A percentile compares a stretch with the other conserved stretches of the same genome.
Conservation (phyloP, 2,113 vertebrate genomes). For the Malurus melanocephalus region DNA sequence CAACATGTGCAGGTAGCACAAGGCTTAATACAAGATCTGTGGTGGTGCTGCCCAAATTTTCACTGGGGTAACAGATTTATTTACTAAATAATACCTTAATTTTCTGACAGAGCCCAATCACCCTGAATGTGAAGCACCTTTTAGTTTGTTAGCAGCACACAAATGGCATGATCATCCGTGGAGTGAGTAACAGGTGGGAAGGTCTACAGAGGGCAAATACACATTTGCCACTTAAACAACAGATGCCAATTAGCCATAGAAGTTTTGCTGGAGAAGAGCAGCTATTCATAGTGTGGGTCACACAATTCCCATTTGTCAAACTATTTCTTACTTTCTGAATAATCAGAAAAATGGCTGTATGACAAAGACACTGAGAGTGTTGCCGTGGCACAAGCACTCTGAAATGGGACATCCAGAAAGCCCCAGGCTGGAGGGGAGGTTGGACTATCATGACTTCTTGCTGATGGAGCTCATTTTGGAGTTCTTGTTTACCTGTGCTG, state of each 20-base stretch:
- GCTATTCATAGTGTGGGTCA: background rate
- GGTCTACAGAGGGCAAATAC: background rate
- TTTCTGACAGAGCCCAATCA: background rate
- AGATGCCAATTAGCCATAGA: background rate
- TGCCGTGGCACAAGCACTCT: background rate
- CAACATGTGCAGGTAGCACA: background rate
- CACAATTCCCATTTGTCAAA: background rate
- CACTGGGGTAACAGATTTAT: background rate
- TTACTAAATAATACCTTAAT: background rate
- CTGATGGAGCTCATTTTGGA: background rate
- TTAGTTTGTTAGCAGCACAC: background rate
- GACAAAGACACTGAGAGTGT: background rate
- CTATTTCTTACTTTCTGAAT: background rate
- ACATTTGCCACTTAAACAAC: background rate
- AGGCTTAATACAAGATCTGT: background rate
- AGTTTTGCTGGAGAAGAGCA: background rate
- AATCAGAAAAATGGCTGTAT: background rate
- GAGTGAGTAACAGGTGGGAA: background rate
- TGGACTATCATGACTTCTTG: background rate
- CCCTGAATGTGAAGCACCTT: background rate
- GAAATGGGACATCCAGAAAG: background rate
- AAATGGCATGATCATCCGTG: background rate
- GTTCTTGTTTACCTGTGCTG: background rate
- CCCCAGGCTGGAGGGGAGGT: background rate
- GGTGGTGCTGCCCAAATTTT: background rate